Evolutionary conservation across 1,140 invertebrate genomes (phyloP).

Genomic region (Portunus trituberculatus): DNA sequence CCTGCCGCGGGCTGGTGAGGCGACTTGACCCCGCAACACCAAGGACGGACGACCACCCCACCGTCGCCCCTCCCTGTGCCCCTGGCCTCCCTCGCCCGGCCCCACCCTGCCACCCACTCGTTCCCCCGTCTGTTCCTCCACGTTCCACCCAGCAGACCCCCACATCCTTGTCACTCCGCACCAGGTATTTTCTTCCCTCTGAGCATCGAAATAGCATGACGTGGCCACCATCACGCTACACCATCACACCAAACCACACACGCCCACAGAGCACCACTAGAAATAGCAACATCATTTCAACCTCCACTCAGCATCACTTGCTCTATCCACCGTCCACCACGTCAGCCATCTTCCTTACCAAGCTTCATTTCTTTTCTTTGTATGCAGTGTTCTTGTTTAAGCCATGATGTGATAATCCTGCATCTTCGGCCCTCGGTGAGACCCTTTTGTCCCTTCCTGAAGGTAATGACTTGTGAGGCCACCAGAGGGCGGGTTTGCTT

Average conservation of each 20-base stretch:
- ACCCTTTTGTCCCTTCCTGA: too few relatives aligned
- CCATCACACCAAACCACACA: too few relatives aligned
- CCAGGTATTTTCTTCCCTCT: neutral
- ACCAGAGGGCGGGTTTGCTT: neutral
- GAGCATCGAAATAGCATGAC: too few relatives aligned
- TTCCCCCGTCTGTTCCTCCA: neutral
- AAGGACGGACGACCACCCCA: conserved; percentile 64
- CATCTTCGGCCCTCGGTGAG: too few relatives aligned
- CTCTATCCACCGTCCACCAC: too few relatives aligned
- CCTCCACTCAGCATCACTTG: too few relatives aligned
- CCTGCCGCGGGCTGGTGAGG: conserved; percentile 43
- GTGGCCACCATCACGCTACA: too few relatives aligned
- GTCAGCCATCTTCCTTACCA: too few relatives aligned
- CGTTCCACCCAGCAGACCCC: neutral
- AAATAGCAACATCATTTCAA: too few relatives aligned
- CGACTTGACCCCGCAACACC: conserved; percentile 39
- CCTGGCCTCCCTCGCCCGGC: neutral
- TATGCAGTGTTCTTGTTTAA: neutral
- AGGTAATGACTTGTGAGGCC: too few relatives aligned
- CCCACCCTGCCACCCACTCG: neutral
- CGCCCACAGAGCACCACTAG: too few relatives aligned
- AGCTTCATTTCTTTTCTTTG: too few relatives aligned
- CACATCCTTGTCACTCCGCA: neutral
- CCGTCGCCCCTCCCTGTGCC: neutral
- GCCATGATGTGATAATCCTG: neutral